A percentile compares a stretch with the other conserved stretches of the same genome.
These are phyloP conservation scores for Salvator merianae DNA, from an alignment of 2,113 vertebrate species.

Conservation along the genomic window DNA sequence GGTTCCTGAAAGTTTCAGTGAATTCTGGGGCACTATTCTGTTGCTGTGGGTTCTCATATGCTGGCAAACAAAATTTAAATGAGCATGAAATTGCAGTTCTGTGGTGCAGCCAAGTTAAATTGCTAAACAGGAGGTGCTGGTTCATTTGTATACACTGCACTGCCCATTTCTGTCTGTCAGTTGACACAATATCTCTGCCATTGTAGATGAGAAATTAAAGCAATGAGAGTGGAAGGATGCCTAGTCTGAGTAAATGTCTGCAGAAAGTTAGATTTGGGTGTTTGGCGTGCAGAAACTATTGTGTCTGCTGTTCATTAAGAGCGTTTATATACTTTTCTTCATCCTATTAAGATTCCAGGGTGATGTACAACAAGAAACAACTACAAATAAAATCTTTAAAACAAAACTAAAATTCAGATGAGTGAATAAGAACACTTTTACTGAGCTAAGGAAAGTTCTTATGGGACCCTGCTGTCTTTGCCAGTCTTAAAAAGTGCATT, in stretches of 20 bases:
- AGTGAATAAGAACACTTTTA: no score
- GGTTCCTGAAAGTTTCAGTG: conserved; percentile 54
- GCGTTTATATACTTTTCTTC: not conserved
- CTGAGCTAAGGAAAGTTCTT: not conserved
- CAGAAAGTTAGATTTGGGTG: not conserved
- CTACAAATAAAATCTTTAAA: no score
- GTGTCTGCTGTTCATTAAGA: not conserved
- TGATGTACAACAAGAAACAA: no score
- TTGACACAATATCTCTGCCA: not conserved
- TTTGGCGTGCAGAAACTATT: not conserved
- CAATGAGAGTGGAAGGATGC: not conserved
- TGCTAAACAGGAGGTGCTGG: not conserved
- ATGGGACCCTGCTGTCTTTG: no score
- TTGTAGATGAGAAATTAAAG: not conserved
- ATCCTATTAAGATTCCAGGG: not conserved
- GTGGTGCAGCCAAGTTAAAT: not conserved
- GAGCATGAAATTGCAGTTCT: not conserved
- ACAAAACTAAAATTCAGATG: no score
- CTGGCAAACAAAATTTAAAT: not conserved
- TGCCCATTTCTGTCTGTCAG: not conserved
- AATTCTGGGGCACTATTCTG: conserved; percentile 50
- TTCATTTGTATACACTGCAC: not conserved
- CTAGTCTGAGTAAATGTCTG: not conserved
- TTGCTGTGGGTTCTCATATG: conserved; percentile 36
- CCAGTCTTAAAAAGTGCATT: no score